Conservation (phyloP, 2,113 vertebrate species). For the Poeciliopsis turrubarensis region DNA sequence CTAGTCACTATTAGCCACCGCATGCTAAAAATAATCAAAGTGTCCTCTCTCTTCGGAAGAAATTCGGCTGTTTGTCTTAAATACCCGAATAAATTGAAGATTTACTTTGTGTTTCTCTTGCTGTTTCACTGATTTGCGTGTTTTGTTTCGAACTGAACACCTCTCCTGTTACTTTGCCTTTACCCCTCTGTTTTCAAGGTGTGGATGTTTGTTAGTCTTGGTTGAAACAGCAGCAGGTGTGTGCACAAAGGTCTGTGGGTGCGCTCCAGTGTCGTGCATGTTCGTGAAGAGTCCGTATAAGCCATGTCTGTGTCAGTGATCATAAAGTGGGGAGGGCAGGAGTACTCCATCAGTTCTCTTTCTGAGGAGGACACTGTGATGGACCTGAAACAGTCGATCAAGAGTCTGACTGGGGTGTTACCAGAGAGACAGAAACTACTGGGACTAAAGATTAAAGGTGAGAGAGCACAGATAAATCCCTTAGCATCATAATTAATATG, state of each 20-base stretch:
- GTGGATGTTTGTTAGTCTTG: slow-evolving; percentile 22
- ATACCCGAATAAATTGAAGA: background rate
- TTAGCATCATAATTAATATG: background rate
- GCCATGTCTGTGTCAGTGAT: slow-evolving; percentile 96
- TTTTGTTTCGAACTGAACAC: slow-evolving; percentile 16
- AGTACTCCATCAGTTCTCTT: slow-evolving; percentile 93
- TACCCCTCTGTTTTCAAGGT: slow-evolving; percentile 23
- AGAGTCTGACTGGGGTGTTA: slow-evolving; percentile 93
- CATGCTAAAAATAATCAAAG: slow-evolving; percentile 65
- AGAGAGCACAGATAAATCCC: slow-evolving; percentile 17
- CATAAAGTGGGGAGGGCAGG: slow-evolving; percentile 98
- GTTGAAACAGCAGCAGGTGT: slow-evolving; percentile 10
- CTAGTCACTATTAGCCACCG: slow-evolving; percentile 57
- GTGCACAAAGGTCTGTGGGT: slow-evolving; percentile 17
- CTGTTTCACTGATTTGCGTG: background rate
- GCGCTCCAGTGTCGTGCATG: slow-evolving; percentile 32
- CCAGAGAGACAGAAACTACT: slow-evolving; percentile 96
- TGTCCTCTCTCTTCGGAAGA: slow-evolving; percentile 14
- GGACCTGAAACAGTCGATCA: slow-evolving; percentile 97
- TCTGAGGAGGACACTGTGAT: slow-evolving; percentile 96
- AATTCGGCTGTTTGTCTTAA: slow-evolving; percentile 13
- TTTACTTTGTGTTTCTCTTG: background rate
- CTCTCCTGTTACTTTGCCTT: slow-evolving; percentile 13
- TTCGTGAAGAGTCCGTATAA: slow-evolving; percentile 47
- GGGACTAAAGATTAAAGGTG: slow-evolving; percentile 97